Conservation (phyloP, 2,113 vertebrate genomes). For the Ifrita kowaldi region DNA sequence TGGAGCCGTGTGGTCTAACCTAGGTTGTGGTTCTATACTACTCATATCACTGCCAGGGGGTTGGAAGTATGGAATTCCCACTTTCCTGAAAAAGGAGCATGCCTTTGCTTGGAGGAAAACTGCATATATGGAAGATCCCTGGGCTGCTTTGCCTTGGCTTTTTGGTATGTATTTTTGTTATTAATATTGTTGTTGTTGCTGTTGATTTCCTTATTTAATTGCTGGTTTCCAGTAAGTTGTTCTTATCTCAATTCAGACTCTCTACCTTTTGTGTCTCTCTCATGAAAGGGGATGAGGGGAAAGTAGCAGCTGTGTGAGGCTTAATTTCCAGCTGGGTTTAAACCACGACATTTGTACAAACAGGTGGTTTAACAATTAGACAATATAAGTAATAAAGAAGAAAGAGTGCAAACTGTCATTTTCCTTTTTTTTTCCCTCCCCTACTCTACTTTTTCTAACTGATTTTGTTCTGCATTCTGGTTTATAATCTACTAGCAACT, state of each 20-base stretch:
- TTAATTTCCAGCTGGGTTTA: neutral
- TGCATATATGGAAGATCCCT: neutral
- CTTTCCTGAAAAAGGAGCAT: neutral
- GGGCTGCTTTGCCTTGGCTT: neutral
- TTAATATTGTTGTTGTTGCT: neutral
- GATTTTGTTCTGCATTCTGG: neutral
- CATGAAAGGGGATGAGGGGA: neutral
- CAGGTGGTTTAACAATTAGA: neutral
- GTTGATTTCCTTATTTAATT: neutral
- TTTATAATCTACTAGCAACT: neutral
- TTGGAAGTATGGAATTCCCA: neutral
- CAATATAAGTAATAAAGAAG: neutral
- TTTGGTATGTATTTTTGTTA: neutral
- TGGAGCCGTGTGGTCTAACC: neutral
- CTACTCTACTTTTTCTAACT: neutral
- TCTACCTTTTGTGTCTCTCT: neutral
- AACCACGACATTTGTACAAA: neutral
- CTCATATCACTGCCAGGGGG: neutral
- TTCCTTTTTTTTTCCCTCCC: neutral
- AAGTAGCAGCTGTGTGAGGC: fast-evolving
- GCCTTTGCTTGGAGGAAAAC: neutral
- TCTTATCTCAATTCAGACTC: neutral
- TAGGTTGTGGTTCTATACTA: neutral
- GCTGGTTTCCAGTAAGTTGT: neutral
- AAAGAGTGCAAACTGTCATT: neutral